Percentiles rank a stretch among this genome's conserved stretches.
Evolutionary conservation across 2,113 vertebrate genomes (phyloP).

Genomic region (Poecile atricapillus): DNA sequence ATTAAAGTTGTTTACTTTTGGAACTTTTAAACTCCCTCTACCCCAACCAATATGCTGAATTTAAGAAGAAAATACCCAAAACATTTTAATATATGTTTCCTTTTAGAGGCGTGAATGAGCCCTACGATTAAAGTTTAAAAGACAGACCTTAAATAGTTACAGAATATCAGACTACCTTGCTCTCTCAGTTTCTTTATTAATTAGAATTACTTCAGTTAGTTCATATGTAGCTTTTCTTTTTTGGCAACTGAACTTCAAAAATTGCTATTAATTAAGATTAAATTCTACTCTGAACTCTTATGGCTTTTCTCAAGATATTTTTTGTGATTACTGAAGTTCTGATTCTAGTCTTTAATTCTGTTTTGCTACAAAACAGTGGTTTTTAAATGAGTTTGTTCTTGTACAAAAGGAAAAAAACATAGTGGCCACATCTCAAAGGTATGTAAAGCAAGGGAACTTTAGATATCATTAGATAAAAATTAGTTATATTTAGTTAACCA

Average conservation of each 20-base stretch:
- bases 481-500: background rate
- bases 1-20: background rate
- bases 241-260: background rate
- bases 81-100: background rate
- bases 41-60: background rate
- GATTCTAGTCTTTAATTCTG: background rate
- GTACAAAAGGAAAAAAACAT: fast-evolving
- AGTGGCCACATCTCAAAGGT: background rate
- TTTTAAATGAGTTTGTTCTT: background rate
- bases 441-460: background rate
- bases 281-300: background rate
- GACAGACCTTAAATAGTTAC: background rate
- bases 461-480: background rate
- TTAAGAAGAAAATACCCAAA: background rate
- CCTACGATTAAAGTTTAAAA: background rate
- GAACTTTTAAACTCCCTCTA: background rate
- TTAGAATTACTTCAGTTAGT: background rate
- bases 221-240: background rate
- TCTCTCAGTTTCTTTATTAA: background rate
- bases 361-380: background rate
- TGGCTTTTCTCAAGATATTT: background rate
- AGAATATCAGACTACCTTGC: background rate
- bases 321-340: background rate
- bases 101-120: background rate
- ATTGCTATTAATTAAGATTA: background rate